phyloP scores from a whole-genome alignment of 37 sponge, comb jelly and placozoan species.

The Chondrosia reniformis region DNA sequence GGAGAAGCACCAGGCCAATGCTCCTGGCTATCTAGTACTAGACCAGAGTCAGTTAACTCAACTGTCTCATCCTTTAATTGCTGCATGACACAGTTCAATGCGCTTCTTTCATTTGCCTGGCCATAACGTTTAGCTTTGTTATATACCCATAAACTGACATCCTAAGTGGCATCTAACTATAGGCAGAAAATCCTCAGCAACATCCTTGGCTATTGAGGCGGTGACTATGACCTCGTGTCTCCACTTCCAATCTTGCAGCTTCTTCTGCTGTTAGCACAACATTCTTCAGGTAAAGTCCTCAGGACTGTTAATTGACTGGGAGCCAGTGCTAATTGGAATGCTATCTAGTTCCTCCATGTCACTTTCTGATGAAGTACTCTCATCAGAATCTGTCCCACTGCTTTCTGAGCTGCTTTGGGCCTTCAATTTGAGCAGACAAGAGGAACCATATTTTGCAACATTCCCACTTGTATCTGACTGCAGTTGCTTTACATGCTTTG shows the following conservation, averaged over 20 bases:
- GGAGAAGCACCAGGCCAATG: background rate
- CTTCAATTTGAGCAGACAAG: conserved; percentile 4
- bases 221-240: background rate
- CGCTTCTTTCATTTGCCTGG: background rate
- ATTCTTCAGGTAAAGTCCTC: background rate
- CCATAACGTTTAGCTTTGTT: background rate
- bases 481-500: conserved; percentile 16
- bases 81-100: background rate
- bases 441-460: conserved; percentile 15
- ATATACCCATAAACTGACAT: background rate
- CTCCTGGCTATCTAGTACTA: background rate
- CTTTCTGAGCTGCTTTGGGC: background rate
- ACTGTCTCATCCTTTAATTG: too few species aligned
- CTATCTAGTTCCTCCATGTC: background rate
- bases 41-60: background rate
- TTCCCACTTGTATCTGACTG: conserved; percentile 1
- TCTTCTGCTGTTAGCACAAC: background rate
- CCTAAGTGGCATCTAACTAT: background rate
- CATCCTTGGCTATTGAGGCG: background rate
- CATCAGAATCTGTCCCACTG: background rate
- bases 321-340: background rate
- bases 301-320: background rate
- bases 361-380: background rate
- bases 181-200: background rate
- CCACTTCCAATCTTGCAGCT: background rate